Conservation (phyloP, 2,113 vertebrate genomes). For the Aptenodytes patagonicus region DNA sequence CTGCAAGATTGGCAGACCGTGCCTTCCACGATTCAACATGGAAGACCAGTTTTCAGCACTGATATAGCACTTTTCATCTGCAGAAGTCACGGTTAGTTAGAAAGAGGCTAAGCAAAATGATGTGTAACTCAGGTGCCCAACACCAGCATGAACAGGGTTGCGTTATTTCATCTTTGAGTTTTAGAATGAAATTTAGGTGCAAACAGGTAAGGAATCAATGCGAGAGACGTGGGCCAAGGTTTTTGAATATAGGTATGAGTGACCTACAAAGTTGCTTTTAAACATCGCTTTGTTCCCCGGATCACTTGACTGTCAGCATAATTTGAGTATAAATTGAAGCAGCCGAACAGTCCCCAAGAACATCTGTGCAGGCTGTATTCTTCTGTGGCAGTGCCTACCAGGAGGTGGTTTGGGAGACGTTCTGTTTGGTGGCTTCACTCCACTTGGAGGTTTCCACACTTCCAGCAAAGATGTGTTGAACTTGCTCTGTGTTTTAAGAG, state of each 20-base stretch:
- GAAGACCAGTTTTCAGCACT: not conserved
- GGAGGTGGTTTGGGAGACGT: not conserved
- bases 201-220: not conserved
- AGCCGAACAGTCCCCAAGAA: not conserved
- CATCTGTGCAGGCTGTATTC: not conserved
- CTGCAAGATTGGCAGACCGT: not conserved
- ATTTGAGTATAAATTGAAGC: not conserved
- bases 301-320: not conserved
- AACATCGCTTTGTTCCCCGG: not conserved
- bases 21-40: not conserved
- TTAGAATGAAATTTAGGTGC: not conserved
- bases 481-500: not conserved
- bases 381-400: not conserved
- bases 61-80: not conserved
- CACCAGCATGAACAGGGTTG: not conserved
- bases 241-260: not conserved
- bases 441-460: not conserved
- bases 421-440: not conserved
- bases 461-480: not conserved
- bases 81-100: not conserved
- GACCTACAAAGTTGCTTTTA: not conserved
- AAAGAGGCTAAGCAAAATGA: not conserved
- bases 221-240: not conserved
- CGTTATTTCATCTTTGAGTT: not conserved
- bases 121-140: not conserved